Percentiles rank a stretch among this genome's conserved stretches.
These are phyloP conservation scores for Emys orbicularis DNA, from an alignment of 2,797 vertebrate species.

Conservation along the genomic window DNA sequence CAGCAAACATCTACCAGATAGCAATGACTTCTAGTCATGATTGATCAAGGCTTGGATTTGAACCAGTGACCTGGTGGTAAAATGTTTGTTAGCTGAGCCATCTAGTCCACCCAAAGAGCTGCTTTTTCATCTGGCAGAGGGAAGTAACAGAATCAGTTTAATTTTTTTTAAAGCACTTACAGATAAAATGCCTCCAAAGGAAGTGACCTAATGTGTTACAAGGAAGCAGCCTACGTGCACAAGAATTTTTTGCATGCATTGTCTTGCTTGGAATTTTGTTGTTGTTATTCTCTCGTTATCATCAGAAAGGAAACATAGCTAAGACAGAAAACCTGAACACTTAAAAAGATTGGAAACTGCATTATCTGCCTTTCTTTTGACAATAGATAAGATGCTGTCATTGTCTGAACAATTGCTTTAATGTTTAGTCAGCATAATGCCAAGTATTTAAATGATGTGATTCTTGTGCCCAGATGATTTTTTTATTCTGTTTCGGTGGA, in stretches of 20 bases:
- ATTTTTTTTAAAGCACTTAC: constrained; percentile 43
- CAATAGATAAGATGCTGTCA: constrained; percentile 74
- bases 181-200: constrained; percentile 58
- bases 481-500: constrained; percentile 20
- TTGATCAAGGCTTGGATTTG: constrained; percentile 43
- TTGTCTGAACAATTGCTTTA: constrained; percentile 66
- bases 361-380: constrained; percentile 68
- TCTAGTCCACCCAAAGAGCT: not conserved
- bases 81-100: constrained; percentile 41
- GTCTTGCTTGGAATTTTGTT: constrained; percentile 55
- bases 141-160: constrained; percentile 46
- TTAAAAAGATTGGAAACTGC: constrained; percentile 62
- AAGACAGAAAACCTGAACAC: constrained; percentile 67
- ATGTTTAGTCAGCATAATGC: constrained; percentile 73
- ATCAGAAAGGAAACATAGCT: constrained; percentile 58
- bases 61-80: constrained; percentile 17
- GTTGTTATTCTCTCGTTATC: constrained; percentile 50
- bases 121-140: constrained; percentile 41
- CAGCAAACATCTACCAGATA: constrained; percentile 26
- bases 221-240: constrained; percentile 68
- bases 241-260: constrained; percentile 62
- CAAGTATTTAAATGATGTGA: constrained; percentile 72
- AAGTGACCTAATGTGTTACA: constrained; percentile 67
- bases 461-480: constrained; percentile 65
- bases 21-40: not conserved